phyloP scores from a whole-genome alignment of 2,113 vertebrate species.

The Campylomormyrus tamandua region DNA sequence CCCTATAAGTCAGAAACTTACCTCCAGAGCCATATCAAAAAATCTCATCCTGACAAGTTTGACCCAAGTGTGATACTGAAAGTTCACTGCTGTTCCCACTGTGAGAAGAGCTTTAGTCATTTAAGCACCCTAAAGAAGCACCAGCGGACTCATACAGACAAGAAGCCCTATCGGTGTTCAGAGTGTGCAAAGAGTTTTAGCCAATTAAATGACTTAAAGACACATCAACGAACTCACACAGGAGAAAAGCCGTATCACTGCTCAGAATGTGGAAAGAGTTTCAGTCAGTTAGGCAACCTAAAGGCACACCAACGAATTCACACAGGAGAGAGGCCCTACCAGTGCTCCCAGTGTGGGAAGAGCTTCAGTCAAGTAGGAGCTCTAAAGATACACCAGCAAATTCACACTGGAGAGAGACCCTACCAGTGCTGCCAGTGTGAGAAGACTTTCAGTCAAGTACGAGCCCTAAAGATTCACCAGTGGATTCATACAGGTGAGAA shows the following conservation, averaged over 20 bases:
- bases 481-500: background rate
- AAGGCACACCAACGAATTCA: background rate
- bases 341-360: background rate
- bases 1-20: background rate
- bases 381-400: background rate
- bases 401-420: background rate
- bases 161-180: background rate
- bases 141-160: background rate
- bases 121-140: background rate
- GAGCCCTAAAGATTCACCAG: background rate
- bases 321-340: background rate
- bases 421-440: background rate
- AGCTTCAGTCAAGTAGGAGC: background rate
- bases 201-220: background rate
- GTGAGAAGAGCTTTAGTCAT: background rate
- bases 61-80: background rate
- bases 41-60: background rate
- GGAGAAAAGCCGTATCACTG: background rate
- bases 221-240: background rate
- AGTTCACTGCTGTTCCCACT: background rate
- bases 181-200: background rate
- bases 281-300: background rate
- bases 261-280: background rate
- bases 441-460: background rate
- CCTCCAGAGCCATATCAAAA: background rate